Conservation (phyloP, 2,888 invertebrate species). For the Lordiphosa fenestrarum region DNA sequence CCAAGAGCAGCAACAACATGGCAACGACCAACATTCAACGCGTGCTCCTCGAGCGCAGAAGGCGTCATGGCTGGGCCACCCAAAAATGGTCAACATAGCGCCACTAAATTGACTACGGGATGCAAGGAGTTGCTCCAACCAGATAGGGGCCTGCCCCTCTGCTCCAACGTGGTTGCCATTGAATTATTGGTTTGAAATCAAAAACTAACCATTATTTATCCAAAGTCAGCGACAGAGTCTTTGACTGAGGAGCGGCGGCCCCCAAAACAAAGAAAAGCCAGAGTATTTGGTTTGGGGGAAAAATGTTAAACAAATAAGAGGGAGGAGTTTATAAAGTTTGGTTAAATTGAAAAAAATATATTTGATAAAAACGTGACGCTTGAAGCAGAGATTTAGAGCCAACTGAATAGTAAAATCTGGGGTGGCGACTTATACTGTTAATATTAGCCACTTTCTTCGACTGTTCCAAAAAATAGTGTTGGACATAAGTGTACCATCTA, state of each 20-base stretch:
- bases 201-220: slow-evolving; percentile 71
- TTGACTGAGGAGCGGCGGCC: slow-evolving; percentile 39
- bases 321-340: slow-evolving; percentile 2
- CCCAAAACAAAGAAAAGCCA: slow-evolving; percentile 35
- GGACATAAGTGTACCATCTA: too few species aligned
- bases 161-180: slow-evolving; percentile 39
- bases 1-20: slow-evolving; percentile 35
- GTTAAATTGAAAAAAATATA: slow-evolving; percentile 10
- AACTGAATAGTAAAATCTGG: too few species aligned
- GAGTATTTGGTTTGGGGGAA: slow-evolving; percentile 6
- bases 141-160: slow-evolving; percentile 11
- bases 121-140: slow-evolving; percentile 38
- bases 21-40: slow-evolving; percentile 33
- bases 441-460: too few species aligned
- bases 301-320: slow-evolving; percentile 18
- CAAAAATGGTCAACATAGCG: slow-evolving; percentile 70
- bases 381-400: too few species aligned
- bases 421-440: too few species aligned
- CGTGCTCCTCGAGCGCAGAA: slow-evolving; percentile 46
- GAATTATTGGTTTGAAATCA: slow-evolving; percentile 69
- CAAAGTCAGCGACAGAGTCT: slow-evolving; percentile 28
- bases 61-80: slow-evolving; percentile 59
- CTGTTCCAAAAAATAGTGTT: too few species aligned
- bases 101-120: slow-evolving; percentile 55
- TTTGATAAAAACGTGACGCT: too few species aligned